phyloP scores from a whole-genome alignment of 2,113 vertebrate species.

The Aleadryas rufinucha region DNA sequence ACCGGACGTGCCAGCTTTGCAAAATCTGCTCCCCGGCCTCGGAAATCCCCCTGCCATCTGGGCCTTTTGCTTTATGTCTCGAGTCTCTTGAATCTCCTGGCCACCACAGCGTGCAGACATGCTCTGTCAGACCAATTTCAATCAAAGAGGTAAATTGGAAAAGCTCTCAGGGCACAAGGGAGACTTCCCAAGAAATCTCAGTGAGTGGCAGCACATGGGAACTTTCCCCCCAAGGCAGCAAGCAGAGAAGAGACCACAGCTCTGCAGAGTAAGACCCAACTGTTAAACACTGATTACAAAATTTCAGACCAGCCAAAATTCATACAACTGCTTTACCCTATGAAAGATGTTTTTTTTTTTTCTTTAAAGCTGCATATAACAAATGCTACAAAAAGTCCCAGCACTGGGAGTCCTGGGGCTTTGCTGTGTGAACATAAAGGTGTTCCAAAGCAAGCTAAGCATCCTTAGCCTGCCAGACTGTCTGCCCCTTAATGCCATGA shows the following conservation, averaged over 20 bases:
- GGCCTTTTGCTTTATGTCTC: not conserved
- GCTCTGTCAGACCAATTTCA: slow-evolving; percentile 3
- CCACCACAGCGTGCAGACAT: not conserved
- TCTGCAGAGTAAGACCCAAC: not conserved
- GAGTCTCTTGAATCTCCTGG: not conserved
- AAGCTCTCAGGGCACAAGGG: not conserved
- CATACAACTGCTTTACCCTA: not conserved
- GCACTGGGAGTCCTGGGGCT: not conserved
- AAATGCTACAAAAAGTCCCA: not conserved
- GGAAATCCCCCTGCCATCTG: not conserved
- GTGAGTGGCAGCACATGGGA: not conserved
- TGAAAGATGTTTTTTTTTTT: not conserved
- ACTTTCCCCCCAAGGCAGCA: not conserved
- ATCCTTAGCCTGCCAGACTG: not conserved
- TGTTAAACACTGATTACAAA: not conserved
- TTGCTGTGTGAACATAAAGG: not conserved
- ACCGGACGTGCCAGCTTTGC: not conserved
- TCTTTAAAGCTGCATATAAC: not conserved
- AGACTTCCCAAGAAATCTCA: not conserved
- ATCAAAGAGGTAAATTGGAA: not conserved
- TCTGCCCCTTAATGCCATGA: not conserved
- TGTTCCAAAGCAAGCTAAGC: not conserved
- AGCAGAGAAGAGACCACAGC: not conserved
- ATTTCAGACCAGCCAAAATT: not conserved
- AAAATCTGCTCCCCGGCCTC: not conserved